Conservation (phyloP, 2,797 vertebrate species). For the Poecilia picta region DNA sequence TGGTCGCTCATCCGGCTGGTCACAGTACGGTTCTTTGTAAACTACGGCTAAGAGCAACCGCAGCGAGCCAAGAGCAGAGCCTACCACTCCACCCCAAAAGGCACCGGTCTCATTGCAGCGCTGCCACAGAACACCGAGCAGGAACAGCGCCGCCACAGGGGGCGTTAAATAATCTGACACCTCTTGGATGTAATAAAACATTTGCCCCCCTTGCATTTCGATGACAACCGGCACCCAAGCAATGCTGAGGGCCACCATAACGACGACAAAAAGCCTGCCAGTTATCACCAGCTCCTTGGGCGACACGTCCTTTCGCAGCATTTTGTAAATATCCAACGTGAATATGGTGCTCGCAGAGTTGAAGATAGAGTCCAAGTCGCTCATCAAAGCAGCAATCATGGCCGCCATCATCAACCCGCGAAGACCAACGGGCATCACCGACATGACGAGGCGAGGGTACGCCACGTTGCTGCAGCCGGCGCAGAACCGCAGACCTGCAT, state of each 20-base stretch:
- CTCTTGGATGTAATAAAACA: constrained; percentile 98
- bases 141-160: constrained; percentile 94
- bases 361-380: constrained; percentile 98
- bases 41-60: constrained; percentile 90
- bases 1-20: constrained; percentile 90
- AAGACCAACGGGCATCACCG: constrained; percentile 93
- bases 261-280: constrained; percentile 91
- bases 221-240: constrained; percentile 98
- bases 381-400: constrained; percentile 99
- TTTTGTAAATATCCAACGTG: constrained; percentile 96
- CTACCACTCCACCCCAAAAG: constrained; percentile 94
- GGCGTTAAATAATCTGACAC: constrained; percentile 96
- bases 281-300: constrained; percentile 92
- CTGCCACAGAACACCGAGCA: constrained; percentile 96
- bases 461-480: constrained; percentile 98
- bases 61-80: constrained; percentile 85
- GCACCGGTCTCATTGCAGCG: constrained; percentile 95
- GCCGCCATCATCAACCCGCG: constrained; percentile 99
- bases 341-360: constrained; percentile 99
- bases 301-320: constrained; percentile 81
- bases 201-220: constrained; percentile 98
- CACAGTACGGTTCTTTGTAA: constrained; percentile 91
- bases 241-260: constrained; percentile 97
- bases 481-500: constrained; percentile 94
- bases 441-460: constrained; percentile 96